Base-by-base conservation (phyloP, 2,113 vertebrate genomes). In the Melanerpes formicivorus region DNA sequence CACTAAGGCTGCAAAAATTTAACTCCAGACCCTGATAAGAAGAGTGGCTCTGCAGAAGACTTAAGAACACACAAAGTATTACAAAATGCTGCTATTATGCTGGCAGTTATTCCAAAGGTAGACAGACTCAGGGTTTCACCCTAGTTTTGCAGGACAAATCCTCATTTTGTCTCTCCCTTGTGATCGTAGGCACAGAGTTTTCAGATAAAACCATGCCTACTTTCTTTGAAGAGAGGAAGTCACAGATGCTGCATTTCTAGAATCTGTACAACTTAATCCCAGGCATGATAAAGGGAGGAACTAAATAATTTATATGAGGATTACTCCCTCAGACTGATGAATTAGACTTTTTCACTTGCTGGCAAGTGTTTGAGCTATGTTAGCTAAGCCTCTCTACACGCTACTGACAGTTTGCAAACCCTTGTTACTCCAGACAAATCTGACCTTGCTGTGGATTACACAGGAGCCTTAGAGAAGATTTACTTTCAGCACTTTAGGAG, bases 391-490 rank as follows among this genome's bases (percentile, higher is more conserved):
- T 71, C 62, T 78, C 73, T 44, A 14, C 60, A 23, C 0, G 6
- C 69, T 50, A 14, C 60, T 59, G 65, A 25, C 46, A 34, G 62
- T 71, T 37, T 34, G 62, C 37, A 92, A 95, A 93, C 77, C 84
- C 74, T 63, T 10, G 70, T 82, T 84, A 63, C 63, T 75, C 54
- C 18, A 7, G 34, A 70, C 50, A 66, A 65, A 50, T 54, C 84
- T 76, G 91, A 66, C 93, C 81, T 87, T 11, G 0, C 87, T 30
- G 34, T 16, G 90, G 88, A 79, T 93, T 93, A 93, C 40, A 25
- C 0, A 0, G 84, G 40, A 26, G 70, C 70, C 63, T 60, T 32
- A 9, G 26, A 34, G 46, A 34, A 77, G 70, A 86, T 90, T 63
- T 81, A 37, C 71, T 87, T 75, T 83, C 60, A 44, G 85, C 1